Percentiles rank a stretch among this genome's conserved stretches.
phyloP scores from a whole-genome alignment of 1,140 invertebrate species.

The Epicauta chinensis region DNA sequence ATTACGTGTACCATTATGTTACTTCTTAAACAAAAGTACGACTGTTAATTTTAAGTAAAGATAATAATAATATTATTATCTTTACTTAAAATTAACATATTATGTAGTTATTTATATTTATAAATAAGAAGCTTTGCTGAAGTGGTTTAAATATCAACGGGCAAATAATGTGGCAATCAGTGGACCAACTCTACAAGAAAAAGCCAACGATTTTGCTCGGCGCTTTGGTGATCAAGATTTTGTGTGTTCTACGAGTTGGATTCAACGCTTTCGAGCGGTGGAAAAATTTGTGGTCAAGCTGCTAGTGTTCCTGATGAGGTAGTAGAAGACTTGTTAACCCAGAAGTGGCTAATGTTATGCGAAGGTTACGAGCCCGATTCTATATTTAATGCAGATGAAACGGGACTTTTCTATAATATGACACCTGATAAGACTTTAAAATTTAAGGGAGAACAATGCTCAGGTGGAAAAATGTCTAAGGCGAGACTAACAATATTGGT shows the following conservation, averaged over 20 bases:
- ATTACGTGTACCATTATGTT: too few relatives aligned
- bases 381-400: slow-evolving; percentile 44
- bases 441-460: slow-evolving; percentile 38
- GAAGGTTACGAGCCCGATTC: slow-evolving; percentile 10
- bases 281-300: slow-evolving; percentile 11
- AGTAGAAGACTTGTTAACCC: slow-evolving; percentile 34
- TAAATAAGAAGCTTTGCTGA: slow-evolving; percentile 6
- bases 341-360: slow-evolving; percentile 1
- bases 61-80: too few relatives aligned
- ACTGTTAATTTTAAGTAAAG: too few relatives aligned
- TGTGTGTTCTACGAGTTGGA: slow-evolving; percentile 10
- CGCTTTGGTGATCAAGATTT: slow-evolving; percentile 16
- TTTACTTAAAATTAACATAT: too few relatives aligned
- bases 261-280: slow-evolving; percentile 4
- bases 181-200: slow-evolving; percentile 36
- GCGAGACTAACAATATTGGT: slow-evolving; percentile 42
- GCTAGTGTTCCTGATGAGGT: slow-evolving; percentile 31
- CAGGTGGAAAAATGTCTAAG: slow-evolving; percentile 41
- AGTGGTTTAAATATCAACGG: slow-evolving; percentile 34
- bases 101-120: too few relatives aligned
- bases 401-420: slow-evolving; percentile 40
- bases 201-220: slow-evolving; percentile 35
- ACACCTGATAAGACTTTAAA: slow-evolving; percentile 35
- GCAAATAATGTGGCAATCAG: slow-evolving; percentile 34
- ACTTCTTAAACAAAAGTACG: too few relatives aligned